Evolutionary conservation across 37 sponge, comb jelly and placozoan species (phyloP).

Genomic region (Spongilla lacustris): DNA sequence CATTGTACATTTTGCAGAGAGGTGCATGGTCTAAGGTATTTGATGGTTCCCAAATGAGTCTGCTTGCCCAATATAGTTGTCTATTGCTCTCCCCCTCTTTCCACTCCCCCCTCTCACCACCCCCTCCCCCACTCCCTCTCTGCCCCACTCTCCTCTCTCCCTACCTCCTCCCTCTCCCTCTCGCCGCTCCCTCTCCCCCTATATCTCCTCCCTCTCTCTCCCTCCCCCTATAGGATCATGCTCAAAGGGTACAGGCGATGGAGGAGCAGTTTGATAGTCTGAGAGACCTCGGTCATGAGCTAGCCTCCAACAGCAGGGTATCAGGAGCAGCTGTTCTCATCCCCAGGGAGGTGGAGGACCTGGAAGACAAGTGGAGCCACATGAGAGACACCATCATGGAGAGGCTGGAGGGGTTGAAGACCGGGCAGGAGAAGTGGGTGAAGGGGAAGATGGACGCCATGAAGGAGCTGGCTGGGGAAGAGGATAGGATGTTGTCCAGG

Average conservation of each 20-base stretch:
- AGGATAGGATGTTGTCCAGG: conserved; percentile 4
- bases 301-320: conserved; percentile 6
- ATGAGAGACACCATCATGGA: conserved; percentile 40
- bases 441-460: conserved; percentile 11
- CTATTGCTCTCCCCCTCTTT: background rate
- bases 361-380: conserved; percentile 17
- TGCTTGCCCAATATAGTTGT: too few relatives aligned
- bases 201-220: background rate
- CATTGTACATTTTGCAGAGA: too few relatives aligned
- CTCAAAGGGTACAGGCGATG: conserved; percentile 13
- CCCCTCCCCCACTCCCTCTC: background rate
- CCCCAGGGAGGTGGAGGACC: conserved; percentile 4
- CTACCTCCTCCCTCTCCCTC: background rate
- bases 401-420: background rate
- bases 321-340: conserved; percentile 2
- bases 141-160: background rate
- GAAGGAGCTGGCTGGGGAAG: conserved; percentile 20
- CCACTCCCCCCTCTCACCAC: background rate
- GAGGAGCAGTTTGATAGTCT: conserved; percentile 48
- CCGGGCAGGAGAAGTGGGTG: background rate
- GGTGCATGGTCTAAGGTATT: too few relatives aligned
- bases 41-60: too few relatives aligned
- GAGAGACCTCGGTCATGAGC: background rate
- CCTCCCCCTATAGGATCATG: conserved; percentile 21
- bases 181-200: background rate